A percentile compares a stretch with the other conserved stretches of the same genome.
phyloP scores from a whole-genome alignment of 2,888 invertebrate species.

The Syrista parreyssii region DNA sequence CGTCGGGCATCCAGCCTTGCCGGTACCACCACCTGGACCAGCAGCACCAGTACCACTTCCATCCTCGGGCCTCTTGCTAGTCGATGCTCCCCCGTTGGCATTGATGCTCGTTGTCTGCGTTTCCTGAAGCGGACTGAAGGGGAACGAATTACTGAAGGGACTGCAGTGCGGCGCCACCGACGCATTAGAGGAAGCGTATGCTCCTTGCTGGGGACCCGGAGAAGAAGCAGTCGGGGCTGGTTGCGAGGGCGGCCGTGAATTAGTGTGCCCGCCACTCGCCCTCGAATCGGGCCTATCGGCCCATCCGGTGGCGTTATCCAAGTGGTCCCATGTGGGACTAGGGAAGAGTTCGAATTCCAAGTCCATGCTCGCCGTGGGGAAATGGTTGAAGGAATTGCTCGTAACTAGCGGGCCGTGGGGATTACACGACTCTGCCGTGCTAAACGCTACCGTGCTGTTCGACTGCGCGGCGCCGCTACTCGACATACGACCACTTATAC shows the following conservation, averaged over 20 bases:
- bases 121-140: constrained; percentile 74
- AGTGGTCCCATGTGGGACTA: constrained; percentile 73
- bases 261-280: constrained; percentile 71
- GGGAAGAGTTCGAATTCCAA: constrained; percentile 77
- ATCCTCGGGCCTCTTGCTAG: constrained; percentile 33
- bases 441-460: constrained; percentile 58
- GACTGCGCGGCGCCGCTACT: constrained; percentile 49
- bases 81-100: constrained; percentile 52
- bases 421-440: constrained; percentile 56
- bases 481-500: constrained; percentile 52
- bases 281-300: constrained; percentile 73
- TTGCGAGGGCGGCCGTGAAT: constrained; percentile 73
- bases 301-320: constrained; percentile 52
- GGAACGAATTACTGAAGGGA: constrained; percentile 70
- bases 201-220: constrained; percentile 63
- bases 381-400: constrained; percentile 54
- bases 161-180: constrained; percentile 70
- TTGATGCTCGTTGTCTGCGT: constrained; percentile 63
- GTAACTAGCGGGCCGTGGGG: constrained; percentile 42
- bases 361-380: constrained; percentile 65
- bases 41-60: neutral
- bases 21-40: neutral
- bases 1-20: constrained; percentile 18
- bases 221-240: constrained; percentile 69
- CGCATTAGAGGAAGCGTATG: constrained; percentile 57